Evolutionary conservation across 1,140 invertebrate genomes (phyloP), one percentile per base, ranked within the genome.

Genomic region (Pachyrhynchus sulphureomaculatus): DNA sequence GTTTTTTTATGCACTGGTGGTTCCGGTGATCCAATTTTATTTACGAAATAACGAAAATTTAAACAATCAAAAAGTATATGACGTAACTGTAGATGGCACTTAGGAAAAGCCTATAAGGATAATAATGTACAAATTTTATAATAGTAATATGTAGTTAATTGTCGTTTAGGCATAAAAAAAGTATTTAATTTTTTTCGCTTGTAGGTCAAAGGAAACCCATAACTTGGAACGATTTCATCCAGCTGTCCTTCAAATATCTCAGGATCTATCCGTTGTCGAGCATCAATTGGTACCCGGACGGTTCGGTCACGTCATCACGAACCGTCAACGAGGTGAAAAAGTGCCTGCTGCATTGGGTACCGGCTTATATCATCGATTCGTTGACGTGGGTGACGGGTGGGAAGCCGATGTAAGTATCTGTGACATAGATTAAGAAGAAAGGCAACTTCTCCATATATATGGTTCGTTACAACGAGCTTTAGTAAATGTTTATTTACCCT

Each of bases 121-220:
- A n/a, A n/a, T n/a, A n/a, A n/a, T n/a, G n/a, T n/a, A n/a, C n/a
- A n/a, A n/a, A n/a, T n/a, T n/a, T n/a, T n/a, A n/a, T n/a, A n/a
- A n/a, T n/a, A n/a, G n/a, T n/a, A n/a, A n/a, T n/a, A n/a, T n/a
- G n/a, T n/a, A n/a, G n/a, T n/a, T n/a, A n/a, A n/a, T n/a, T n/a
- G n/a, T n/a, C n/a, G n/a, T n/a, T n/a, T n/a, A n/a, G n/a, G n/a
- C n/a, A n/a, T n/a, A n/a, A n/a, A n/a, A n/a, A n/a, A n/a, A n/a
- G n/a, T n/a, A n/a, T n/a, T n/a, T n/a, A n/a, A n/a, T n/a, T n/a
- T n/a, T n/a, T n/a, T n/a, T n/a, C n/a, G n/a, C n/a, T 83, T 45
- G 20, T 42, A 74, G 72, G 93, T n/a, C 84, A 87, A 69, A 84
- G 90, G 66, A 95, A 95, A 75, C 92, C 93, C 0, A 90, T 97